Evolutionary conservation across 1,140 invertebrate genomes (phyloP), one percentile per base, ranked within the genome.

Genomic region (Chrysoperla carnea): DNA sequence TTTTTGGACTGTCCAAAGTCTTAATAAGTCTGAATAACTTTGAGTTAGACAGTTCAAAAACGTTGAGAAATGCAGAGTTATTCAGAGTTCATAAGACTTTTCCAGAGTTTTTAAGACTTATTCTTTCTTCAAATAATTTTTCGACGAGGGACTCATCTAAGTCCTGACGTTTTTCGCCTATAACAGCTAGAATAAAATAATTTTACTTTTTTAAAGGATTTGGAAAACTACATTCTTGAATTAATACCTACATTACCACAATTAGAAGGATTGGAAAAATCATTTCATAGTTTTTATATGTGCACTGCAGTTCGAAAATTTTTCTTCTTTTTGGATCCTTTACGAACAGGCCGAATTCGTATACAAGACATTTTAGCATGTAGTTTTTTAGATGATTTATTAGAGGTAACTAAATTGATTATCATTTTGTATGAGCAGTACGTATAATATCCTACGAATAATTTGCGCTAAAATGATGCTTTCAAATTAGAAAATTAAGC

Each of bases 231-330:
- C 57, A 94, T 97, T 49, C 67, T 80, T 28, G 91, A 96, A 58
- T 61, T 96, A 36, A 86, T 95, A 48, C 91, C 90, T 3, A 91
- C 89, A 8, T 57, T 96, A 41, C 78, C 84, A 2, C 87, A 92
- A 49, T 62, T 96, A 1, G 81, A 92, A 57, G 84, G 85, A 1
- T 60, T 97, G 28, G 87, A 94, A 59, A 84, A 86, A 40, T 90
- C 88, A 0, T 96, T 96, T 60, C 86, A 92, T 53, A 88, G 81
- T 8, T 97, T 98, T 67, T 98, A 97, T 59, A 81, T 94, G 1
- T 96, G 91, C 59, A 94, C 91, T 8, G 90, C 88, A 13, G 88
- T 91, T 0, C 72, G 91, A 47, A 95, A 94, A 56, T 95, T 97
- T 59, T 76, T 95, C 48, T 97, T 97, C 61, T 97, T 95, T 54